Conservation (phyloP, 1,140 invertebrate genomes). For the Euura saliciscinereae region DNA sequence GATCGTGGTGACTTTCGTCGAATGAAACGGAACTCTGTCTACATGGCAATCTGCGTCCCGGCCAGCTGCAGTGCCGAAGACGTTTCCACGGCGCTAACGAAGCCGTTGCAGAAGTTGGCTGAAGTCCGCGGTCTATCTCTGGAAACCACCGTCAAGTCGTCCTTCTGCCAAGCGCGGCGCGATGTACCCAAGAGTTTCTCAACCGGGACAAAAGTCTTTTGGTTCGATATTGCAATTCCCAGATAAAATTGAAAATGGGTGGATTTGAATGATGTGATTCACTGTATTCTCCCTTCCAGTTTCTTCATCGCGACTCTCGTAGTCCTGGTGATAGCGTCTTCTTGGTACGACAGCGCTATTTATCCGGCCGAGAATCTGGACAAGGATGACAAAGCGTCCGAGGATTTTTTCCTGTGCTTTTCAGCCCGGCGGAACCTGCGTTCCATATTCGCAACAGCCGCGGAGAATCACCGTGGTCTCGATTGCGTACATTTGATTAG, state of each 20-base stretch:
- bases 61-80: slow-evolving; percentile 39
- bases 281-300: too few relatives aligned
- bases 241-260: too few relatives aligned
- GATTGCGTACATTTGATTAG: slow-evolving; percentile 37
- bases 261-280: too few relatives aligned
- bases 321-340: slow-evolving; percentile 30
- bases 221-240: slow-evolving; percentile 17
- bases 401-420: slow-evolving; percentile 44
- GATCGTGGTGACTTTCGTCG: slow-evolving; percentile 36
- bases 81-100: slow-evolving; percentile 27
- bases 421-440: slow-evolving; percentile 41
- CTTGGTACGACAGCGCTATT: slow-evolving; percentile 34
- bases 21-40: slow-evolving; percentile 30
- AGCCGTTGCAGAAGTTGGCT: slow-evolving; percentile 26
- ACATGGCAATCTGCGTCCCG: slow-evolving; percentile 53
- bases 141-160: slow-evolving; percentile 29
- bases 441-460: slow-evolving; percentile 26
- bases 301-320: slow-evolving; percentile 22
- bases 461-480: slow-evolving; percentile 34
- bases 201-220: slow-evolving; percentile 21
- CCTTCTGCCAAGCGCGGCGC: slow-evolving; percentile 31
- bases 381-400: slow-evolving; percentile 18
- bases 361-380: background rate
- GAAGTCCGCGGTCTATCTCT: slow-evolving; percentile 27
- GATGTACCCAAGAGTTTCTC: slow-evolving; percentile 28